phyloP scores from a whole-genome alignment of 2,888 invertebrate genomes.

The Hanleya hanleyi region DNA sequence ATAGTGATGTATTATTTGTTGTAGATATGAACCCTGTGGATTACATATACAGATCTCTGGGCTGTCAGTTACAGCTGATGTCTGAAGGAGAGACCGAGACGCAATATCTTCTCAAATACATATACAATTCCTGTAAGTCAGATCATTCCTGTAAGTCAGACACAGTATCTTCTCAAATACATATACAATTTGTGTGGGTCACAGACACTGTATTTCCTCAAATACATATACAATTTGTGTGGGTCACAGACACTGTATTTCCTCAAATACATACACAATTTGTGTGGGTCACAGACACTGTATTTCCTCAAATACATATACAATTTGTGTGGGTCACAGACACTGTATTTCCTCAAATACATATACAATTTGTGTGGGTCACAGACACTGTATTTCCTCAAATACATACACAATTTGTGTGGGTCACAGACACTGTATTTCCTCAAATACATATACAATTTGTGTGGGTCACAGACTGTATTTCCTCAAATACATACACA shows the following conservation, averaged over 20 bases:
- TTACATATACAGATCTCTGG: constrained; percentile 74
- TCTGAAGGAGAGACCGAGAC: constrained; percentile 72
- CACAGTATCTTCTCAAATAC: constrained; percentile 58
- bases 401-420: constrained; percentile 76
- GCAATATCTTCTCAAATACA: constrained; percentile 76
- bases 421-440: too few relatives aligned
- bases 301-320: background rate
- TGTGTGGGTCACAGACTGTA: constrained; percentile 73
- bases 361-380: too few relatives aligned
- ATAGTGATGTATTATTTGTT: constrained; percentile 7
- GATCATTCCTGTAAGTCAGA: constrained; percentile 42
- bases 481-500: background rate
- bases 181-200: background rate
- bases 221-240: background rate
- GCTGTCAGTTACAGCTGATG: constrained; percentile 71
- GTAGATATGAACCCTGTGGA: constrained; percentile 74
- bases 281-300: constrained; percentile 50
- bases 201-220: background rate
- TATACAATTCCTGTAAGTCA: constrained; percentile 71
- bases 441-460: constrained; percentile 74
- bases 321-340: too few relatives aligned
- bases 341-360: too few relatives aligned
- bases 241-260: constrained; percentile 74
- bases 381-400: constrained; percentile 75
- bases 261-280: constrained; percentile 75